Evolutionary conservation across 2,888 invertebrate genomes (phyloP), one percentile per base, ranked within the genome.

Genomic region (Neoascia interrupta): DNA sequence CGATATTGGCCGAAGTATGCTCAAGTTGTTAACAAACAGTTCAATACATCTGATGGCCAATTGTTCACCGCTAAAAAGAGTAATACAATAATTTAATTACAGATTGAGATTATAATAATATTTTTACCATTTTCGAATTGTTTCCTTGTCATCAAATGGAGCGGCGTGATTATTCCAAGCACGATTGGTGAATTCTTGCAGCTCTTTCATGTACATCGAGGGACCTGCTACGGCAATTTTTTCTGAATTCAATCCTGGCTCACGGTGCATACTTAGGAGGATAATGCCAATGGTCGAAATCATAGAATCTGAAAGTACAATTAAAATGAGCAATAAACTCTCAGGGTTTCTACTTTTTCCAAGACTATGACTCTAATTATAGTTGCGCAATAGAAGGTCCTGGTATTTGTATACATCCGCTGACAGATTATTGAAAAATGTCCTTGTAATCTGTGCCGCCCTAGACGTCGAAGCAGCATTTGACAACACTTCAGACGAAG

Each of bases 131-230:
- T 91, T 90, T 6, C 89, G 88, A 39, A 94, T 90, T 61, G 91
- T 90, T 82, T 90, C 91, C 82, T 92, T 91, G 85, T 94, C 93
- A 82, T 92, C 91, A 83, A 94, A 95, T 19, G 91, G 90, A 2
- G 90, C 86, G 41, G 96, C 90, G 84, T 95, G 95, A 61, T 92
- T 92, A 31, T 91, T 90, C 82, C 93, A 92, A 1, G 92, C 92
- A 76, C 96, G 90, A 43, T 90, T 87, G 64, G 96, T 92, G 88
- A 97, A 96, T 84, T 95, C 93, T 85, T 95, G 96, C 26, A 98
- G 89, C 87, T 98, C 98, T 83, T 94, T 94, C 95, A 98, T 96
- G 86, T 98, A 98, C 49, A 97, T 93, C 0, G 95, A 95, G 10
- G 85, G 88, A 1, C 90, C 90, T 10, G 90, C 82, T 1, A 87